phyloP scores from a whole-genome alignment of 2,797 vertebrate genomes.

The Pygocentrus nattereri region DNA sequence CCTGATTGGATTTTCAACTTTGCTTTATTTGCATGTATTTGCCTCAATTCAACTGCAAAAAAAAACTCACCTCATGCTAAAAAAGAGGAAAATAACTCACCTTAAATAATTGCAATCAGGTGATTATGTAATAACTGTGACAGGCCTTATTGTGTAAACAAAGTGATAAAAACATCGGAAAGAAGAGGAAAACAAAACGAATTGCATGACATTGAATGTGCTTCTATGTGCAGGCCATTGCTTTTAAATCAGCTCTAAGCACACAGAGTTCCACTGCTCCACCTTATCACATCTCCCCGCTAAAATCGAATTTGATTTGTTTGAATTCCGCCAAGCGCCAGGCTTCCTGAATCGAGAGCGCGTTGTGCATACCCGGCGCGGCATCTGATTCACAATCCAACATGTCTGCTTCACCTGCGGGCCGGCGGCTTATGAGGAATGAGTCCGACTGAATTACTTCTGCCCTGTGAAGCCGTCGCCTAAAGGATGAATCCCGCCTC shows the following conservation, averaged over 20 bases:
- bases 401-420: conserved; percentile 43
- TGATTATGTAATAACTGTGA: too few species aligned
- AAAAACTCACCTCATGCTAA: too few species aligned
- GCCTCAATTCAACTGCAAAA: too few species aligned
- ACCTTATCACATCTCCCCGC: conserved; percentile 13
- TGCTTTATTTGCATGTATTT: too few species aligned
- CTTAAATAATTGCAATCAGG: too few species aligned
- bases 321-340: conserved; percentile 28
- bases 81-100: too few species aligned
- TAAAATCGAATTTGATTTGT: conserved; percentile 7
- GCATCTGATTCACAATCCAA: conserved; percentile 56
- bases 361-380: conserved; percentile 49
- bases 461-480: conserved; percentile 46
- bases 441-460: conserved; percentile 63
- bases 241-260: neutral
- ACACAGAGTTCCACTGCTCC: neutral
- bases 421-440: conserved; percentile 42
- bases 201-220: neutral
- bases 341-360: neutral
- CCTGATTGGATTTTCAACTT: too few species aligned
- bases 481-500: conserved; percentile 35
- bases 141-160: too few species aligned
- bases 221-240: neutral
- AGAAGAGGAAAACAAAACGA: conserved; percentile 4
- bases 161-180: neutral